Base-by-base conservation (phyloP, 2,888 invertebrate genomes). In the Drosophila diplacantha region DNA sequence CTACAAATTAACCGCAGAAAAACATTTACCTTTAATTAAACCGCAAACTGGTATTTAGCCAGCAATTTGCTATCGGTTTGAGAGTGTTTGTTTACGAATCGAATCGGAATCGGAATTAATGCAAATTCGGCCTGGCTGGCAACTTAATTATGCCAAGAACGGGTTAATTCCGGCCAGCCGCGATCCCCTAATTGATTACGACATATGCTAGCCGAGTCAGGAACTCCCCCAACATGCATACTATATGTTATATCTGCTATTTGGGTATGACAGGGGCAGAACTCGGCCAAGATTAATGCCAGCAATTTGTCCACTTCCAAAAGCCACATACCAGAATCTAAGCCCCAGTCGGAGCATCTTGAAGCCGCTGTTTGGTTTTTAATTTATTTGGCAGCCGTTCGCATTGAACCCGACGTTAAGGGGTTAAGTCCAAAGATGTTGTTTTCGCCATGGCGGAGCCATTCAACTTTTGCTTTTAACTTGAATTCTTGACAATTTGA, bases 401-500 rank as follows among this genome's bases (percentile, higher is more conserved):
- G 70, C 77, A 77, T 79, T 81, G 77, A 77, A 81, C 77, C 72
- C 77, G 54, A 43, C 60, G 11, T 69, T 46, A 70, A 77, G 81
- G 72, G 81, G 77, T 81, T 76, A 76, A 78, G 61, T 62, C 79
- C 75, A 62, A 58, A 57, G 59, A 61, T 55, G 59, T 50, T 38
- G 20, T 51, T 29, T 43, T 37, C 26, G 59, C 49, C 51, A 60
- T 60, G 60, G 24, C 38, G 53, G 41, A 69, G 55, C 47, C 68
- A 37, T 73, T 69, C 72, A 75, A 64, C 80, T 78, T 80, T 80
- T 80, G 77, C 77, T 80, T 81, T 78, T 72, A 72, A 71, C 55
- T 46, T 6, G 55, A 39, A 41, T 32, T 67, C 38, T 32, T 16
- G 38, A 34, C 4, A 16, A 24, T 34, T 73, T 72, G 76, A 75